Evolutionary conservation across 2,113 vertebrate species (phyloP).

Genomic region (Tragelaphus imberbis): DNA sequence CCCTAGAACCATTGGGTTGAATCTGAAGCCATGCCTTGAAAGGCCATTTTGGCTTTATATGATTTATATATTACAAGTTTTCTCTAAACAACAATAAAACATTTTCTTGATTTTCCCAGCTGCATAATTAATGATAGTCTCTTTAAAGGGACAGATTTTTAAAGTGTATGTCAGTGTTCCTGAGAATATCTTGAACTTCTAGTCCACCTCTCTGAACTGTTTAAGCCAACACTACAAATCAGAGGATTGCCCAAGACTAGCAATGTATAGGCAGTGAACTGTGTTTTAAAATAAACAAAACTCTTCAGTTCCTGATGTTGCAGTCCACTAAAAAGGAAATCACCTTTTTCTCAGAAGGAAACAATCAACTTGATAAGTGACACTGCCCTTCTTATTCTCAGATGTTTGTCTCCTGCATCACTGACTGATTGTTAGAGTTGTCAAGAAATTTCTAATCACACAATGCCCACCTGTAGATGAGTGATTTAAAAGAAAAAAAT

Average conservation of each 20-base stretch:
- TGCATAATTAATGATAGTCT: neutral
- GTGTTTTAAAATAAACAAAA: conserved; percentile 3
- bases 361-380: neutral
- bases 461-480: neutral
- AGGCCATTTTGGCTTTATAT: neutral
- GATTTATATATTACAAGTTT: neutral
- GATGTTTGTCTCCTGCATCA: neutral
- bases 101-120: neutral
- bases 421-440: neutral
- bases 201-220: neutral
- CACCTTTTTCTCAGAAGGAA: neutral
- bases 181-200: conserved; percentile 27
- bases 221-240: neutral
- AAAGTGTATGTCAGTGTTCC: neutral
- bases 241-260: neutral
- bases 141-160: neutral
- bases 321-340: conserved; percentile 17
- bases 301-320: conserved; percentile 12
- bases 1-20: neutral
- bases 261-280: neutral
- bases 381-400: neutral
- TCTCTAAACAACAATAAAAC: neutral
- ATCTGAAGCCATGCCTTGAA: neutral
- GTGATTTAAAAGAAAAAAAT: neutral
- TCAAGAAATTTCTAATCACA: neutral